Percentiles rank a stretch among this genome's conserved stretches.
These are phyloP conservation scores for Acrobasis consociella DNA, from an alignment of 2,888 invertebrate species.

Conservation along the genomic window DNA sequence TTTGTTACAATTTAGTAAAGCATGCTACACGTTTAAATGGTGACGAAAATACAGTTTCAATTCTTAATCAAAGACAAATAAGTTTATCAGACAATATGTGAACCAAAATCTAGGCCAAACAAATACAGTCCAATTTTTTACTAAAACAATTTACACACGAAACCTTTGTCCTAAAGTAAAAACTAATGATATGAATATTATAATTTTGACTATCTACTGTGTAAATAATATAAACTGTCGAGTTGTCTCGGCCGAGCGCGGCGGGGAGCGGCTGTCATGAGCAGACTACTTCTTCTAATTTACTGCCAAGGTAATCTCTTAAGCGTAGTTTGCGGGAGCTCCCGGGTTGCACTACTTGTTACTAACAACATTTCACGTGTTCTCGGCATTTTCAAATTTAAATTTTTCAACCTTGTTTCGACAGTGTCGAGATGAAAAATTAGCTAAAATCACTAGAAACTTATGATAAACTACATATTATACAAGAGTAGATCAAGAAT, in stretches of 20 bases:
- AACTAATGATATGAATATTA: constrained; percentile 82
- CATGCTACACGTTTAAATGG: constrained; percentile 55
- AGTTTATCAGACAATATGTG: constrained; percentile 49
- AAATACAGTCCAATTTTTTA: constrained; percentile 58
- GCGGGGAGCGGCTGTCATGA: constrained; percentile 45
- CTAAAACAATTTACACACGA: constrained; percentile 59
- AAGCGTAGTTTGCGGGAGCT: constrained; percentile 59
- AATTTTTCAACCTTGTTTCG: constrained; percentile 52
- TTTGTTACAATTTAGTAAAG: constrained; percentile 68
- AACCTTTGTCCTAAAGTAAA: constrained; percentile 76
- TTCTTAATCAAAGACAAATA: constrained; percentile 37
- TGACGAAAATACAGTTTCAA: constrained; percentile 30
- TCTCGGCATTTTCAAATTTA: constrained; percentile 40
- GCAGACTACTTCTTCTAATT: constrained; percentile 47
- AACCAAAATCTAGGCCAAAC: constrained; percentile 69
- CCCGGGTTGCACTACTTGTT: constrained; percentile 52
- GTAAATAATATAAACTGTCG: constrained; percentile 58
- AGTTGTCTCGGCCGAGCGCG: constrained; percentile 44
- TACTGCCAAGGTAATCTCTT: constrained; percentile 52
- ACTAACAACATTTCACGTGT: constrained; percentile 54
- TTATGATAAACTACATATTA: constrained; percentile 69
- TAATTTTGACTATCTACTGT: constrained; percentile 79
- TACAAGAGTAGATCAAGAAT: constrained; percentile 73
- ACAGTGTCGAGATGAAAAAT: constrained; percentile 63
- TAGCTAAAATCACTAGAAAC: constrained; percentile 67